These are phyloP conservation scores for Tillus elongatus DNA, from an alignment of 2,888 invertebrate genomes.

Conservation along the genomic window DNA sequence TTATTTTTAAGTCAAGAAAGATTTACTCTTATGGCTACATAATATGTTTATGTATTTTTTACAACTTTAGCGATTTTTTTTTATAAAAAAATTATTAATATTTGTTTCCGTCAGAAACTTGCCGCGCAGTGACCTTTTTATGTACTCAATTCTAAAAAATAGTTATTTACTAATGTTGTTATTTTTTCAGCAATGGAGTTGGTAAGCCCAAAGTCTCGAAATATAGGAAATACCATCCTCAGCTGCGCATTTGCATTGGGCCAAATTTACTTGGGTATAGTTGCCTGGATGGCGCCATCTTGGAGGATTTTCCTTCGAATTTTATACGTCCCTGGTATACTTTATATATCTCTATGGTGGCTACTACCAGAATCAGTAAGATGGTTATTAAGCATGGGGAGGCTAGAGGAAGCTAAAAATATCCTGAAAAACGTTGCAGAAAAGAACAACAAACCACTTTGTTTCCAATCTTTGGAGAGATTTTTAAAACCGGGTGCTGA, in stretches of 20 bases:
- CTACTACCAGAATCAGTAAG: constrained; percentile 60
- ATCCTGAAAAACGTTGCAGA: constrained; percentile 53
- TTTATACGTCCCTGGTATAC: constrained; percentile 57
- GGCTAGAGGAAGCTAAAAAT: constrained; percentile 45
- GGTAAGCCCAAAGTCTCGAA: constrained; percentile 59
- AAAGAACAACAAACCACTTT: constrained; percentile 40
- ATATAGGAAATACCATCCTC: constrained; percentile 57
- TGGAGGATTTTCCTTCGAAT: constrained; percentile 56
- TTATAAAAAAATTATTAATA: no score
- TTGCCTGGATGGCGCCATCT: constrained; percentile 53
- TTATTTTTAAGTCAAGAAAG: no score
- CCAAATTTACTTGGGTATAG: constrained; percentile 51
- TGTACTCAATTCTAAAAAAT: not conserved
- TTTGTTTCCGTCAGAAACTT: no score
- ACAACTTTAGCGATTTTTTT: no score
- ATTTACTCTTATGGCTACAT: no score
- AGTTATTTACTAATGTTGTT: not conserved
- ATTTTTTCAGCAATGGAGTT: constrained; percentile 55
- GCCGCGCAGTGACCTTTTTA: no score
- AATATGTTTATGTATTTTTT: no score
- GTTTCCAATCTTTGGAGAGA: not conserved
- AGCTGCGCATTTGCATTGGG: constrained; percentile 59
- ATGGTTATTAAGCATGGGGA: constrained; percentile 58
- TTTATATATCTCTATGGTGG: constrained; percentile 57
- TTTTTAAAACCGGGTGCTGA: constrained; percentile 7